Base-by-base conservation (phyloP, 1,140 invertebrate genomes). In the Diachasmimorpha longicaudata region DNA sequence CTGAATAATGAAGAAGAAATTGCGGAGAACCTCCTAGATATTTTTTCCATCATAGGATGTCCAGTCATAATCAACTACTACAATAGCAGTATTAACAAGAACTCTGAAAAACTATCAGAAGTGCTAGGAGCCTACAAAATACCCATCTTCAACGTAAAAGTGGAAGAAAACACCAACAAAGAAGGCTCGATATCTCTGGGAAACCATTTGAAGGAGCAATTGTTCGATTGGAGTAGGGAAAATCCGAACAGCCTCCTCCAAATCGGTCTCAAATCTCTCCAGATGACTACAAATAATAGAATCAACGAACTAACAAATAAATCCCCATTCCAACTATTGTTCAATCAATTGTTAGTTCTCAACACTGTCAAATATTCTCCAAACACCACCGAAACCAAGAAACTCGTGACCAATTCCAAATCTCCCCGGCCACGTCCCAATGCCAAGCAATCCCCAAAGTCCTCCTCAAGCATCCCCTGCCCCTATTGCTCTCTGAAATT, bases 1-100 rank as follows among this genome's bases (percentile, higher is more conserved):
- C 79, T n/a, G 14, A 80, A 84, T 19, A 73, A 78, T 19, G 77
- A 78, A 4, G 76, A 74, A 16, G 81, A 82, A 44, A 75, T 85
- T 4, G 83, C 81, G 5, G 23, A 25, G 8, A 80, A 84, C 52
- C 74, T 86, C 0, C 70, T 84, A 44, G 83, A 85, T 13, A 77
- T 83, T 52, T 74, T 84, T 23, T 75, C 82, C 16, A 85, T 84
- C n/a, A 83, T 86, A 66, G 84, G 85, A 14, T 78, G 79, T 31
- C 86, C 86, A n/a, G 68, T 68, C 23, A 81, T 87, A 44, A 74
- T 86, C 63, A 83, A 86, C 72, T 86, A 84, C 46, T 79, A 75
- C 10, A 86, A 86, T 71, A 85, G 74, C 8, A 86, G 85, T 71
- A 85, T 83, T 37, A 74, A 80, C 31, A 78, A 83, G 23, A 85